Evolutionary conservation across 1,140 invertebrate species (phyloP), one percentile per base, ranked within the genome.

Genomic region (Drosophila nikananu): DNA sequence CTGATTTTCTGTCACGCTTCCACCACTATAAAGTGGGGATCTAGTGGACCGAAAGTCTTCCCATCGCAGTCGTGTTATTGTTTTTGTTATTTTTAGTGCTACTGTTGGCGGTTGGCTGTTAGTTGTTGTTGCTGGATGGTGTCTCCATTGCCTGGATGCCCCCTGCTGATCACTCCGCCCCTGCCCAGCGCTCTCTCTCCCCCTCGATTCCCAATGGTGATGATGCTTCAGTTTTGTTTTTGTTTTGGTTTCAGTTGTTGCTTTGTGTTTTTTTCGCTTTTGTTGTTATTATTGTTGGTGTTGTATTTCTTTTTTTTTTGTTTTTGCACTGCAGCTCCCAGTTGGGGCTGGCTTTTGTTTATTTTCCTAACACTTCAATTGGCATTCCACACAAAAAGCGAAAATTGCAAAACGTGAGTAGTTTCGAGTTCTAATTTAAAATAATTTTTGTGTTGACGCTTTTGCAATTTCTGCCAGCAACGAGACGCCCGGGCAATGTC

Each of bases 401-500:
- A 91, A 90, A 90, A 90, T 90, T 90, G 86, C 86, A 90, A 90
- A 90, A 90, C 86, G 86, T 90, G 86, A 91, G 86, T 81, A 90
- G 86, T 90, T 90, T 90, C 86, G 82, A 90, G 86, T 90, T 90
- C 86, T 90, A 90, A 90, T 90, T 90, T 90, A 90, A 90, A 90
- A 90, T 90, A 90, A 90, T 90, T 90, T 90, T 90, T 90, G 86
- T 90, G 86, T 90, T 90, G 86, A 90, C 86, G 86, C 86, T 90
- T 90, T 90, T 90, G 81, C 86, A 84, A 89, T 90, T 86, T 86
- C 77, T 67, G 59, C 57, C 63, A 63, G 81, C 82, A 66, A 61
- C 82, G 62, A 70, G 67, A 81, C 81, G 81, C 57, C 73, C 66
- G 72, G 41, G 25, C 79, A 71, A 83, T 86, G 83, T 64, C 79